Conservation (phyloP, 2,113 vertebrate genomes). For the Gymnarchus niloticus region DNA sequence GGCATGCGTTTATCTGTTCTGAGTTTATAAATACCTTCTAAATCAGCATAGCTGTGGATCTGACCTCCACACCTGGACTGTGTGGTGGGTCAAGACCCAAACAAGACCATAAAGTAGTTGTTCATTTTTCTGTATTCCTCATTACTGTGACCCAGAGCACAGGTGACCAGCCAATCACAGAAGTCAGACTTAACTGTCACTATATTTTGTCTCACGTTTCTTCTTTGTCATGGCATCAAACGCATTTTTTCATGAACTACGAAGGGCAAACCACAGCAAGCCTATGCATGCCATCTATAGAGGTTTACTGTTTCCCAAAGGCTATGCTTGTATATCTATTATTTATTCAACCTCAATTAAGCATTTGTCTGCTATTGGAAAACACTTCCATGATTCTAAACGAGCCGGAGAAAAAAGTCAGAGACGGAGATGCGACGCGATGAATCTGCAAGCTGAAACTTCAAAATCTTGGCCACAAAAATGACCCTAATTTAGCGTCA, state of each 20-base stretch:
- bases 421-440: conserved; percentile 6
- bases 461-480: background rate
- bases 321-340: conserved; percentile 25
- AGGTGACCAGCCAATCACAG: background rate
- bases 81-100: background rate
- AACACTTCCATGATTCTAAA: conserved; percentile 31
- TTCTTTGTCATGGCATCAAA: background rate
- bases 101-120: background rate
- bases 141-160: background rate
- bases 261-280: background rate
- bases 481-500: background rate
- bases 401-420: conserved; percentile 17
- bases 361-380: conserved; percentile 26
- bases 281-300: too few relatives aligned
- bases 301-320: background rate
- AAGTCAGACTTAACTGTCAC: background rate
- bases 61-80: background rate
- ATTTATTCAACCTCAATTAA: conserved; percentile 32
- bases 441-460: background rate
- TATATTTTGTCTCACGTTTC: background rate
- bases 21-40: too few relatives aligned
- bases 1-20: too few relatives aligned
- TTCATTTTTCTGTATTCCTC: too few relatives aligned
- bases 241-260: background rate
- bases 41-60: too few relatives aligned